Percentiles rank a stretch among this genome's conserved stretches.
These are phyloP conservation scores for Meloidogyne hapla DNA, from an alignment of 1,140 invertebrate species.

Conservation along the genomic window DNA sequence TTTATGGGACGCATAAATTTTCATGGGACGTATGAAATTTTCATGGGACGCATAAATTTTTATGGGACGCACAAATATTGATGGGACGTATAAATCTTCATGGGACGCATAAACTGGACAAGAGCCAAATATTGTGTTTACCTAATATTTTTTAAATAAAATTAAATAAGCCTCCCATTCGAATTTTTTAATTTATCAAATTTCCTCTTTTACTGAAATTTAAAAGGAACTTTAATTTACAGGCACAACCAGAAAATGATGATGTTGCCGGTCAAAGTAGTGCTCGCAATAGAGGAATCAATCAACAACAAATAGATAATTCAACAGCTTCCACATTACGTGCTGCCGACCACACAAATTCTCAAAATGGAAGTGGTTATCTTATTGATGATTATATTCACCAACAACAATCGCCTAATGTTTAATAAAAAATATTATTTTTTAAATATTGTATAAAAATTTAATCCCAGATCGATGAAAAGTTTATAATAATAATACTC, in stretches of 20 bases:
- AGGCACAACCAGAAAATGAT: conserved; percentile 28
- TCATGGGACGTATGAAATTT: no score
- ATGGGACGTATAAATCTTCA: no score
- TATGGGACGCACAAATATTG: no score
- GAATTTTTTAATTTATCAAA: no score
- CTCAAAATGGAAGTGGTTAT: conserved; percentile 6
- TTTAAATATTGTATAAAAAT: not conserved
- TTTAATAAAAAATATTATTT: not conserved
- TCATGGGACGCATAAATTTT: no score
- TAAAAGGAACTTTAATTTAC: not conserved
- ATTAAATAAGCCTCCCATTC: no score
- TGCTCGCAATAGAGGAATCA: not conserved
- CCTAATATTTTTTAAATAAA: no score
- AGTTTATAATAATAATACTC: not conserved
- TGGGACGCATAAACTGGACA: no score
- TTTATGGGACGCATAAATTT: no score
- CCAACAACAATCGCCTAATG: not conserved
- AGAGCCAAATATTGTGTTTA: no score
- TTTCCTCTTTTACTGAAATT: not conserved
- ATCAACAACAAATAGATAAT: not conserved
- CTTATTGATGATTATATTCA: not conserved
- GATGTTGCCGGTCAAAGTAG: not conserved
- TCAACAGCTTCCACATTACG: not conserved
- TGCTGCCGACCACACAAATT: not conserved
- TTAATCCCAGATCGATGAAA: not conserved